Evolutionary conservation across 1,140 invertebrate genomes (phyloP).

Genomic region (Limonius californicus): DNA sequence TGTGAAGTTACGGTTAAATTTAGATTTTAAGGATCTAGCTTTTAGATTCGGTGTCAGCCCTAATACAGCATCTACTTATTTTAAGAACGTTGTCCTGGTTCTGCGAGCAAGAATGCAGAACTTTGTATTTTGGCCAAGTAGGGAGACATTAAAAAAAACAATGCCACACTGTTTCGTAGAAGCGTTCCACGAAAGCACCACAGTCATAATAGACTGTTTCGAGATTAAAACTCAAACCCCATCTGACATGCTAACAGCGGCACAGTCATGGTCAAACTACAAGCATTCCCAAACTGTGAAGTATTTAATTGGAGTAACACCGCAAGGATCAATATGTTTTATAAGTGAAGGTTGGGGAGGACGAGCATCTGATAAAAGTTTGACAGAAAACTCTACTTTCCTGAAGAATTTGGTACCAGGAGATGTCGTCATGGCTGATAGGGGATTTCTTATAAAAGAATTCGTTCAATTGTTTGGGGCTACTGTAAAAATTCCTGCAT

Average conservation of each 20-base stretch:
- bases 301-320: too few species aligned
- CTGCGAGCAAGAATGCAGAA: too few species aligned
- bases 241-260: neutral
- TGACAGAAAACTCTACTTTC: too few species aligned
- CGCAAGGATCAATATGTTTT: too few species aligned
- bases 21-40: constrained; percentile 16
- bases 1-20: constrained; percentile 13
- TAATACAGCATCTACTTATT: constrained; percentile 8
- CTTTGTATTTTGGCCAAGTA: constrained; percentile 17
- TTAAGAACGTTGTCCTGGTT: neutral
- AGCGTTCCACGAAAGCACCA: constrained; percentile 16
- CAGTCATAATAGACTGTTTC: constrained; percentile 24
- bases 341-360: too few species aligned
- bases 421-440: too few species aligned
- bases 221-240: constrained; percentile 16
- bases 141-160: constrained; percentile 17
- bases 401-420: too few species aligned
- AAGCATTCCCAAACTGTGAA: too few species aligned
- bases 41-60: neutral
- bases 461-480: too few species aligned
- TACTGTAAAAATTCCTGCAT: too few species aligned
- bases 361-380: too few species aligned
- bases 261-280: constrained; percentile 5
- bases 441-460: too few species aligned
- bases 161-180: constrained; percentile 20